Conservation (phyloP, 2,113 vertebrate species). For the Forbesichthys papilliferus region DNA sequence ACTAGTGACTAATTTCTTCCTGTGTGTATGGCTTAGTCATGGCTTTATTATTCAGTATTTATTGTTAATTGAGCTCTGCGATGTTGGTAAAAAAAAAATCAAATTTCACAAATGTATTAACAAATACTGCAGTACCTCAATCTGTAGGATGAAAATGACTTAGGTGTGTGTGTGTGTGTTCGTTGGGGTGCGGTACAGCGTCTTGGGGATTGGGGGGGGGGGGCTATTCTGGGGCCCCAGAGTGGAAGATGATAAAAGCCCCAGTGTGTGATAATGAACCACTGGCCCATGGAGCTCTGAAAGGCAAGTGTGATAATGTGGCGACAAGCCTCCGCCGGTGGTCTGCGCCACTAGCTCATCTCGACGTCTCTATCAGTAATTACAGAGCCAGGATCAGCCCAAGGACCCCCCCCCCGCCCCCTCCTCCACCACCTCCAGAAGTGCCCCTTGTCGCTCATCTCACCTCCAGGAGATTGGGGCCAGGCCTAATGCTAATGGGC, state of each 20-base stretch:
- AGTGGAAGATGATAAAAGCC: constrained; percentile 68
- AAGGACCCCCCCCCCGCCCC: neutral
- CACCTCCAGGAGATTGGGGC: neutral
- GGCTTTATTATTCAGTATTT: no score
- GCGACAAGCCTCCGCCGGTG: constrained; percentile 46
- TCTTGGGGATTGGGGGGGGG: constrained; percentile 53
- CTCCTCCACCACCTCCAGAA: neutral
- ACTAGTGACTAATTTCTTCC: no score
- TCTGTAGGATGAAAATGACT: neutral
- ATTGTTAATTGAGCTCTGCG: no score
- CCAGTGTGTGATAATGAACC: constrained; percentile 48
- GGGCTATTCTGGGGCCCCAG: constrained; percentile 49
- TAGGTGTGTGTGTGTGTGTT: neutral
- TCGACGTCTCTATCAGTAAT: constrained; percentile 73
- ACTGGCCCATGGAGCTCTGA: constrained; percentile 59
- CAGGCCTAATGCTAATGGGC: constrained; percentile 58
- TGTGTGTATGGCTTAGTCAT: no score
- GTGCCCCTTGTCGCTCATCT: constrained; percentile 22
- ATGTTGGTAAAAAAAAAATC: no score
- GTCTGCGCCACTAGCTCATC: constrained; percentile 50
- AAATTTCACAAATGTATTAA: no score
- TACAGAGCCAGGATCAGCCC: constrained; percentile 34
- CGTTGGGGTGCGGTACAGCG: neutral
- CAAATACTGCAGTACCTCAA: no score
- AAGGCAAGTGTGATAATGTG: constrained; percentile 65